Evolutionary conservation across 1,140 invertebrate species (phyloP), one percentile per base, ranked within the genome.

Genomic region (Sitobion miscanthi): DNA sequence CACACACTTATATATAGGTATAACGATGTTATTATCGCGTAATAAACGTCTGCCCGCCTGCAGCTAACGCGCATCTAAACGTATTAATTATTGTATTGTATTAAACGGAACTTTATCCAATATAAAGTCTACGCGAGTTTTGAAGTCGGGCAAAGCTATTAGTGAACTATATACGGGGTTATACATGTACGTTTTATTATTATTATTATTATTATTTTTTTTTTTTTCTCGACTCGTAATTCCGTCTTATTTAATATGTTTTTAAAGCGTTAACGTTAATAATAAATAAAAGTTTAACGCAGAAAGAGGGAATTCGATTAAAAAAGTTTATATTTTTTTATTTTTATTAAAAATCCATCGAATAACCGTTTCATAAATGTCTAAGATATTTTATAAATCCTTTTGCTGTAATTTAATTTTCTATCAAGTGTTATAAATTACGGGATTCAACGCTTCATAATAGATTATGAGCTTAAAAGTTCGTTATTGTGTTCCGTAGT

Each of bases 341-440:
- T 52, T 38, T 47, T 35, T 42, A 4, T 47, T 14, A 47, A 86
- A 87, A 87, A 87, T 49, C 25, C 45, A 87, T 87, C 47, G 45
- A 49, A 87, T n/a, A 87, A 87, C 30, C 25, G 85, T 87, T 87
- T 49, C 17, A 87, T 87, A 87, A 87, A 87, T 49, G 45, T 45
- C 83, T 42, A 42, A 42, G 38, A 86, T 86, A 42, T 86, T 54
- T 86, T 45, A 42, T 86, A 42, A 86, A 86, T 49, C 45, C 85
- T 87, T 87, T 49, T 87, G 30, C 85, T 47, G 45, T 47, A 49
- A 87, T 86, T 86, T 86, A 86, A 86, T 86, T 86, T 86, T 86
- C 83, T 86, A 86, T 86, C 83, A 45, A 45, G 83, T 45, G 83
- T 86, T 86, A 86, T 86, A 86, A 86, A 86, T 45, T 86, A 42